phyloP scores from a whole-genome alignment of 2,888 invertebrate genomes.

The Plagodis pulveraria region DNA sequence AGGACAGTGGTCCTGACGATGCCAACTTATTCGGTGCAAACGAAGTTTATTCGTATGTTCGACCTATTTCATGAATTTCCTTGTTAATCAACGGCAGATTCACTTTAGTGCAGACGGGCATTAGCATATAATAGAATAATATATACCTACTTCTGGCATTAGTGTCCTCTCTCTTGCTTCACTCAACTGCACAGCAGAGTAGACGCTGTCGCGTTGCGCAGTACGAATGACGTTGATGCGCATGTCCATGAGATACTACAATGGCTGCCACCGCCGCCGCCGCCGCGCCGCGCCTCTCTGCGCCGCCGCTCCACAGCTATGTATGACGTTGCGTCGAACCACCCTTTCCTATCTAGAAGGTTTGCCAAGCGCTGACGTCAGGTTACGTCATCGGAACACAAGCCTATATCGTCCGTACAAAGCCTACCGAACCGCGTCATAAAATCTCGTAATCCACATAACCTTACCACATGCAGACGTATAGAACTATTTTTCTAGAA shows the following conservation, averaged over 20 bases:
- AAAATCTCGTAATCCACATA: slow-evolving; percentile 1
- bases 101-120: too few relatives aligned
- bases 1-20: too few relatives aligned
- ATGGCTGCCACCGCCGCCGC: background rate
- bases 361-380: slow-evolving; percentile 63
- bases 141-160: too few relatives aligned
- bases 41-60: too few relatives aligned
- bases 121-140: too few relatives aligned
- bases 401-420: slow-evolving; percentile 7
- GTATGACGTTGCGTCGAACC: background rate
- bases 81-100: too few relatives aligned
- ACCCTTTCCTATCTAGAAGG: slow-evolving; percentile 47
- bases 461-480: background rate
- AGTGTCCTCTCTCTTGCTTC: background rate
- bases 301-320: background rate
- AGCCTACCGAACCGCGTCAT: background rate
- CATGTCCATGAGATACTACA: slow-evolving; percentile 6
- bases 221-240: slow-evolving; percentile 14
- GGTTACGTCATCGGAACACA: slow-evolving; percentile 53
- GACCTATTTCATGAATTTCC: too few relatives aligned
- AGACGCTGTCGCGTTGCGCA: slow-evolving; percentile 16
- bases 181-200: background rate
- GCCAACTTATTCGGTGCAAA: too few relatives aligned
- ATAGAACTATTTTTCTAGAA: slow-evolving; percentile 11
- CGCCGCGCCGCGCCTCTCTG: too few relatives aligned